phyloP scores from a whole-genome alignment of 2,113 vertebrate genomes.

The Tichodroma muraria region DNA sequence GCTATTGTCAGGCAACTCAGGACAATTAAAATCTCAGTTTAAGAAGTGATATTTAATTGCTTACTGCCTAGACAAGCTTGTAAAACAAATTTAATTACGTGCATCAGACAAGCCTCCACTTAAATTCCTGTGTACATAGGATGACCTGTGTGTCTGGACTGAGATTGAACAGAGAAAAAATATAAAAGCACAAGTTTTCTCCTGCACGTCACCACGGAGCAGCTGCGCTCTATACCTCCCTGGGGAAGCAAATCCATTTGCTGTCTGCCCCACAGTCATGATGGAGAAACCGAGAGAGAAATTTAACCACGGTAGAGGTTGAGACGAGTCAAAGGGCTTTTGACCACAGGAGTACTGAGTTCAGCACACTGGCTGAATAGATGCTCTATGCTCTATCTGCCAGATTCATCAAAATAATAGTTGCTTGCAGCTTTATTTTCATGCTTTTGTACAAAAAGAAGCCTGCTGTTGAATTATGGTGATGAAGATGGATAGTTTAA shows the following conservation, averaged over 20 bases:
- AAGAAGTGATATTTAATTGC: conserved; percentile 60
- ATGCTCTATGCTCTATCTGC: accelerated
- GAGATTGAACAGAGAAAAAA: neutral
- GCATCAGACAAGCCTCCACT: conserved; percentile 36
- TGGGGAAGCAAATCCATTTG: neutral
- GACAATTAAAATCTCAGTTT: conserved; percentile 24
- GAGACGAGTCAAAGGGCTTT: neutral
- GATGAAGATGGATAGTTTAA: neutral
- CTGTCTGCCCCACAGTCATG: neutral
- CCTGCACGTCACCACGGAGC: neutral
- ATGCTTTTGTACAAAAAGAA: neutral
- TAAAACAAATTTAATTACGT: conserved; percentile 60
- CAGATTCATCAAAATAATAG: neutral
- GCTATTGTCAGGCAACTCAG: conserved; percentile 14
- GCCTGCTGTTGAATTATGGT: neutral
- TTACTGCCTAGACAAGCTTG: conserved; percentile 50
- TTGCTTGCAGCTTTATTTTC: neutral
- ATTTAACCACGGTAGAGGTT: neutral
- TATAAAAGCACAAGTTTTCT: neutral
- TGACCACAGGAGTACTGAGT: neutral
- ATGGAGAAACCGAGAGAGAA: neutral
- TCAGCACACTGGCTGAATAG: neutral
- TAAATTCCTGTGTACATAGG: conserved; percentile 27
- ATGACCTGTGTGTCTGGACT: conserved; percentile 13
- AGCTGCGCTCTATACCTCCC: neutral